A percentile compares a stretch with the other conserved stretches of the same genome.
These are phyloP conservation scores for Ostrea denselamellosa DNA, from an alignment of 1,140 invertebrate species.

Conservation along the genomic window DNA sequence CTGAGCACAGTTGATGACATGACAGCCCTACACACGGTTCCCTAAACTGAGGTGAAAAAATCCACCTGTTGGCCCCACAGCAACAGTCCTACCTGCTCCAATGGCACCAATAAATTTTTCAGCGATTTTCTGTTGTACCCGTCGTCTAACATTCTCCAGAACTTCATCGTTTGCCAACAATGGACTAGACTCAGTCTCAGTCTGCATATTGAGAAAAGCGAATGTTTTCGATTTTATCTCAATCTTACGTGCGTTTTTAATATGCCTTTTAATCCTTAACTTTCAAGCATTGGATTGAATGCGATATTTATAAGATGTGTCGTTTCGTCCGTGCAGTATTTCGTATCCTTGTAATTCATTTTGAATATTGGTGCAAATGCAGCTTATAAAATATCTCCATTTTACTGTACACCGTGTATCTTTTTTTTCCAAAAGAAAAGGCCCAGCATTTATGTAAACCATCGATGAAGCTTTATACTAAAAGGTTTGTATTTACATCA, in stretches of 20 bases:
- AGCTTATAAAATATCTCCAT: neutral
- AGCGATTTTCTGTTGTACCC: slow-evolving; percentile 63
- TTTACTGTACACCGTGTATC: neutral
- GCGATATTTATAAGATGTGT: neutral
- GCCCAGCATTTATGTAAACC: neutral
- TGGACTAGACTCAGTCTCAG: neutral
- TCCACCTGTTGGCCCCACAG: neutral
- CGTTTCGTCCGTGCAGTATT: neutral
- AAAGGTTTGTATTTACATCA: neutral
- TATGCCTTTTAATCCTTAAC: neutral
- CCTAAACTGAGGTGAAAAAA: no score
- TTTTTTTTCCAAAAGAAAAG: neutral
- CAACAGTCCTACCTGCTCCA: slow-evolving; percentile 56
- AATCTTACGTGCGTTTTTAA: neutral
- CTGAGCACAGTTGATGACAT: neutral
- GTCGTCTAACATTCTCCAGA: slow-evolving; percentile 55
- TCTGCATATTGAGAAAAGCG: slow-evolving; percentile 7
- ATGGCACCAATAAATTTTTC: slow-evolving; percentile 61
- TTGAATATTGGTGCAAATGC: neutral
- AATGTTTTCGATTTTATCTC: neutral
- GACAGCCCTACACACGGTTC: no score
- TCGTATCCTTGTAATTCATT: neutral
- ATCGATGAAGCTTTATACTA: neutral
- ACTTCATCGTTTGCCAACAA: slow-evolving; percentile 16
- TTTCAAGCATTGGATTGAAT: neutral